Percentiles rank a stretch among this genome's conserved stretches.
Evolutionary conservation across 2,113 vertebrate genomes (phyloP).

Genomic region (Scomber colias): DNA sequence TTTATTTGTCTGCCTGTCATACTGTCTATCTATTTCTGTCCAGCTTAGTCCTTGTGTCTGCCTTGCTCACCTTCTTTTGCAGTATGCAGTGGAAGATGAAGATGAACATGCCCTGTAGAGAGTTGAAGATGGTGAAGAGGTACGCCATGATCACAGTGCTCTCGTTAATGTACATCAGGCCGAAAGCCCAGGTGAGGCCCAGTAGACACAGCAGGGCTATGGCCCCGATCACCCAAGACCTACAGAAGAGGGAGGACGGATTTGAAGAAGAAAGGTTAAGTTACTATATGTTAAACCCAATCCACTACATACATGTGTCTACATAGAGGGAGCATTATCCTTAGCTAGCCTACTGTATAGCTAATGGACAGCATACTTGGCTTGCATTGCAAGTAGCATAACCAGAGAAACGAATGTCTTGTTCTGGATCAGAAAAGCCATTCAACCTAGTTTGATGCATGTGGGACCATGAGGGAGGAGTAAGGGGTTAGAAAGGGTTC

Average conservation of each 20-base stretch:
- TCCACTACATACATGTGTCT: background rate
- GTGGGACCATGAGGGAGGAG: constrained; percentile 46
- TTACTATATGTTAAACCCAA: background rate
- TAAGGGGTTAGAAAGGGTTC: constrained; percentile 61
- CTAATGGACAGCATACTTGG: constrained; percentile 5
- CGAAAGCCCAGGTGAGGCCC: constrained; percentile 98
- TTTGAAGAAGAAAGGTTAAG: background rate
- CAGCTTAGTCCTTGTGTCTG: background rate
- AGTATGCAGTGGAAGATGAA: constrained; percentile 99
- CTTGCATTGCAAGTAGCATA: background rate
- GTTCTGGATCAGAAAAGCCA: constrained; percentile 26
- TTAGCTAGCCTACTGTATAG: background rate
- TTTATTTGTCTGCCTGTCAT: constrained; percentile 34
- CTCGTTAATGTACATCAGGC: constrained; percentile 99
- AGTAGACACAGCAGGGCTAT: constrained; percentile 98
- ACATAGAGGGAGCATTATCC: background rate
- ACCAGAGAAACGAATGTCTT: background rate
- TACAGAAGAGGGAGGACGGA: constrained; percentile 58
- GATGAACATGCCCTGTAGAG: constrained; percentile 99
- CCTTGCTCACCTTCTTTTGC: constrained; percentile 95
- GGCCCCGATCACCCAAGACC: constrained; percentile 99
- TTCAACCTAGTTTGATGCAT: constrained; percentile 47
- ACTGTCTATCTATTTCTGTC: constrained; percentile 16
- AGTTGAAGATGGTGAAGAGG: constrained; percentile 99
- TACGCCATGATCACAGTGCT: constrained; percentile 99